These are phyloP conservation scores for Spinibarbus caldwelli DNA, from an alignment of 2,797 vertebrate genomes.

Conservation along the genomic window DNA sequence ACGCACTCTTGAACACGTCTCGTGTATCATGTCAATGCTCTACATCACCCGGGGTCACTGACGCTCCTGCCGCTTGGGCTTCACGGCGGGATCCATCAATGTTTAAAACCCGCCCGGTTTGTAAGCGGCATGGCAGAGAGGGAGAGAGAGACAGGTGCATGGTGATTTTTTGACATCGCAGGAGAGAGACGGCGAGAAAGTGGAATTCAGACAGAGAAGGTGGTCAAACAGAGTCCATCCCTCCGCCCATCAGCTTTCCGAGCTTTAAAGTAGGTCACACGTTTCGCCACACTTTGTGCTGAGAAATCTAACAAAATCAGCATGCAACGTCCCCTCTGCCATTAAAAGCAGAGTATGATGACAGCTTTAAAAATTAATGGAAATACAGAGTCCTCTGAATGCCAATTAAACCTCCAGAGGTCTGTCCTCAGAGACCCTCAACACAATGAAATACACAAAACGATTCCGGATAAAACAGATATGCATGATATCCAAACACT, in stretches of 20 bases:
- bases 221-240: conserved; percentile 53
- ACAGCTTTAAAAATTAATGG: conserved; percentile 64
- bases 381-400: conserved; percentile 61
- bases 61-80: conserved; percentile 61
- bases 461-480: conserved; percentile 38
- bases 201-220: conserved; percentile 58
- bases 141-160: conserved; percentile 22
- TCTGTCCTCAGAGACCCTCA: conserved; percentile 50
- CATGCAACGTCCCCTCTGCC: conserved; percentile 48
- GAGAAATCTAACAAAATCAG: conserved; percentile 58
- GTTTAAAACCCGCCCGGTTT: conserved; percentile 68
- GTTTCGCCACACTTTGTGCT: conserved; percentile 61
- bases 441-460: conserved; percentile 53
- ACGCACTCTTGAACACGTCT: conserved; percentile 36
- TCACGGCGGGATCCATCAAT: conserved; percentile 67
- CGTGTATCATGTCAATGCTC: conserved; percentile 69
- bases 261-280: conserved; percentile 63
- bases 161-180: conserved; percentile 16
- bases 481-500: conserved; percentile 54
- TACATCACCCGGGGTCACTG: conserved; percentile 71
- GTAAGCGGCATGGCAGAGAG: conserved; percentile 48
- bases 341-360: conserved; percentile 56
- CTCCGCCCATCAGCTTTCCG: conserved; percentile 32
- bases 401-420: conserved; percentile 63
- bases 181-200: neutral